Percentiles rank a stretch among this genome's conserved stretches.
Conservation (phyloP, 64 coral and sea anemone genomes). For the Acropora yongei region DNA sequence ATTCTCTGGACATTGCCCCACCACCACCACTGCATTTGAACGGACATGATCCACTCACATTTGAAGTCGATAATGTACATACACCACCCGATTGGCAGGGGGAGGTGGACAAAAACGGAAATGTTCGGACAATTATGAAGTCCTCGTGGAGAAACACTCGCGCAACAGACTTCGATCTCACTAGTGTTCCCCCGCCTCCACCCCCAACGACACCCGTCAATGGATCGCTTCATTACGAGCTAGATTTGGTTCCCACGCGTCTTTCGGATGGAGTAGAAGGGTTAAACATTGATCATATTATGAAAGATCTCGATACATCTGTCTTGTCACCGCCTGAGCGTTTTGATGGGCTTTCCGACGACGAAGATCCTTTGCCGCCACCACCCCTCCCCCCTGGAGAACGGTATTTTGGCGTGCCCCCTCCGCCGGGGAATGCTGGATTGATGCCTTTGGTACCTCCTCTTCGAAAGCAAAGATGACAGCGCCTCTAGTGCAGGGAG, state of each 20-base stretch:
- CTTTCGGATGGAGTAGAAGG: background rate
- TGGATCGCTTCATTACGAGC: background rate
- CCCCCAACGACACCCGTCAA: conserved; percentile 40
- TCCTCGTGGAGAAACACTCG: background rate
- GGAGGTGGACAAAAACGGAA: background rate
- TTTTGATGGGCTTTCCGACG: conserved; percentile 2
- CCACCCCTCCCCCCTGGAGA: conserved; percentile 47
- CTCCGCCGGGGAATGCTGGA: conserved; percentile 8
- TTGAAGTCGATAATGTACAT: background rate
- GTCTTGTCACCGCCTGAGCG: background rate
- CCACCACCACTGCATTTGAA: conserved; percentile 30
- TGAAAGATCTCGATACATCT: background rate
- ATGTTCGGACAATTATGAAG: background rate
- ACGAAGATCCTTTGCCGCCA: conserved; percentile 45
- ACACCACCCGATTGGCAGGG: conserved; percentile 8
- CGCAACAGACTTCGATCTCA: conserved; percentile 1
- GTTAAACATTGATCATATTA: conserved; percentile 17
- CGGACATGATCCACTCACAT: background rate
- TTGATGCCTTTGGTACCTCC: conserved; percentile 66
- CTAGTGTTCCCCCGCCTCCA: conserved; percentile 46
- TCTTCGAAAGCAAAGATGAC: conserved; percentile 60
- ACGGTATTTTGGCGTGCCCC: conserved; percentile 37
- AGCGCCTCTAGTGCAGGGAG: background rate
- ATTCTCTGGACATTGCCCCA: conserved; percentile 22
- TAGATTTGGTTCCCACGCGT: conserved; percentile 26